A percentile compares a stretch with the other conserved stretches of the same genome.
These are phyloP conservation scores for Lontra canadensis DNA, from an alignment of 2,113 vertebrate genomes.

Conservation along the genomic window DNA sequence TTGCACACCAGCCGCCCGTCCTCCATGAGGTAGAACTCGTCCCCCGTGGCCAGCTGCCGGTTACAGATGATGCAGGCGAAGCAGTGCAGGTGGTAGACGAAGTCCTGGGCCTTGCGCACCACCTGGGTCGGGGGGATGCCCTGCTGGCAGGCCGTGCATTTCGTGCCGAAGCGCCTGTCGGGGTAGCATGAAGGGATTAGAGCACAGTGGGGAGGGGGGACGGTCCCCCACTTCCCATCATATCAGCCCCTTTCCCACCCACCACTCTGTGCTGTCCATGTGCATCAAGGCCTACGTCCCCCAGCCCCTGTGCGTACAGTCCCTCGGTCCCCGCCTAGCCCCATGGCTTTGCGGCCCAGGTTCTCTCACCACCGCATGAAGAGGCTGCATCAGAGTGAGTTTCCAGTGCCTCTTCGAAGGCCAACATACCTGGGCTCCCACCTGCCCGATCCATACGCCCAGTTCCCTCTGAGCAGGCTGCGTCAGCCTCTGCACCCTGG, in stretches of 20 bases:
- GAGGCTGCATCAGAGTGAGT: not conserved
- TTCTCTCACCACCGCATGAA: not conserved
- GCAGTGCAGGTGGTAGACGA: conserved; percentile 99
- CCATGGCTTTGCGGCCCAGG: rapidly evolving
- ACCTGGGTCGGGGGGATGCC: conserved; percentile 99
- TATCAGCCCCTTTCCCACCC: not conserved
- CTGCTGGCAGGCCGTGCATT: conserved; percentile 99
- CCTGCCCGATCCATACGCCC: rapidly evolving
- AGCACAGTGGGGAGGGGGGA: too few relatives aligned
- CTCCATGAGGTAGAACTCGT: conserved; percentile 99
- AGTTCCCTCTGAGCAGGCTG: not conserved
- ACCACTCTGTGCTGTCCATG: rapidly evolving
- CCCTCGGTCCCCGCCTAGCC: not conserved
- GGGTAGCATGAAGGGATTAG: not conserved
- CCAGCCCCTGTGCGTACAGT: not conserved
- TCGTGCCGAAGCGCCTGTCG: conserved; percentile 96
- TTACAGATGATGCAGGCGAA: conserved; percentile 99
- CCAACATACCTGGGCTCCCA: not conserved
- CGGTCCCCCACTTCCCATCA: too few relatives aligned
- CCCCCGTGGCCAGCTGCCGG: conserved; percentile 96
- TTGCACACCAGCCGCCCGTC: conserved; percentile 98
- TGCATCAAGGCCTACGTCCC: not conserved
- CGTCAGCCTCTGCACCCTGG: not conserved
- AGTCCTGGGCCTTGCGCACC: conserved; percentile 98
- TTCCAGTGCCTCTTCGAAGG: not conserved